A percentile compares a stretch with the other conserved stretches of the same genome.
Evolutionary conservation across 1,140 invertebrate species (phyloP).

Genomic region (Diachasma alloeum): DNA sequence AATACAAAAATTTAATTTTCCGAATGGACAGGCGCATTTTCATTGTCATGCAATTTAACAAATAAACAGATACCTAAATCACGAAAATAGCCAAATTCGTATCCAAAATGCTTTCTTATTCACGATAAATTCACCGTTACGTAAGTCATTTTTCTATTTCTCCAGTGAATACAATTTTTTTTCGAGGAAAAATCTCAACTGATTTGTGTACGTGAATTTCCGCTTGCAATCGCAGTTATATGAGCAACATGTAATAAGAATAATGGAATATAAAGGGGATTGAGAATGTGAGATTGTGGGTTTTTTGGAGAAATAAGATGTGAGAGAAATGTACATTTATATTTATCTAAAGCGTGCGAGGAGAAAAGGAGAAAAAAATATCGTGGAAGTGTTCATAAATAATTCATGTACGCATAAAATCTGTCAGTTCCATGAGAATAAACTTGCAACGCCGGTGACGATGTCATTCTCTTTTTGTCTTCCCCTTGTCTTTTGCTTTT

Average conservation of each 20-base stretch:
- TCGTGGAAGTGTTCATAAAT: conserved; percentile 39
- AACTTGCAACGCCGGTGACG: conserved; percentile 11
- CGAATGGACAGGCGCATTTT: background rate
- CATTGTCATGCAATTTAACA: background rate
- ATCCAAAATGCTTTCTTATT: background rate
- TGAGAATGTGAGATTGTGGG: background rate
- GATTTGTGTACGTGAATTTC: background rate
- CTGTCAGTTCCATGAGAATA: conserved; percentile 42
- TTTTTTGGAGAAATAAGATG: background rate
- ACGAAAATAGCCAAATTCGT: background rate
- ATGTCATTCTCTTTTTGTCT: background rate
- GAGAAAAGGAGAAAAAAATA: conserved; percentile 15
- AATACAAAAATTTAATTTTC: background rate
- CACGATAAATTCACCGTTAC: background rate
- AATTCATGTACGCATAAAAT: conserved; percentile 43
- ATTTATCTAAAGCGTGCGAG: conserved; percentile 20
- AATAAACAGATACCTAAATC: background rate
- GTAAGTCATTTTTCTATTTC: background rate
- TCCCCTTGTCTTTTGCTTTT: background rate
- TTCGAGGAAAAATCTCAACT: background rate
- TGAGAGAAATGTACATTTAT: conserved; percentile 1
- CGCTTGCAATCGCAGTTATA: background rate
- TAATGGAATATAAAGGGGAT: conserved; percentile 14
- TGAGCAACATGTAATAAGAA: conserved; percentile 8
- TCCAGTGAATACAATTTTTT: background rate